Evolutionary conservation across 2,113 vertebrate genomes (phyloP), one percentile per base, ranked within the genome.

Genomic region (Eidolon helvum): DNA sequence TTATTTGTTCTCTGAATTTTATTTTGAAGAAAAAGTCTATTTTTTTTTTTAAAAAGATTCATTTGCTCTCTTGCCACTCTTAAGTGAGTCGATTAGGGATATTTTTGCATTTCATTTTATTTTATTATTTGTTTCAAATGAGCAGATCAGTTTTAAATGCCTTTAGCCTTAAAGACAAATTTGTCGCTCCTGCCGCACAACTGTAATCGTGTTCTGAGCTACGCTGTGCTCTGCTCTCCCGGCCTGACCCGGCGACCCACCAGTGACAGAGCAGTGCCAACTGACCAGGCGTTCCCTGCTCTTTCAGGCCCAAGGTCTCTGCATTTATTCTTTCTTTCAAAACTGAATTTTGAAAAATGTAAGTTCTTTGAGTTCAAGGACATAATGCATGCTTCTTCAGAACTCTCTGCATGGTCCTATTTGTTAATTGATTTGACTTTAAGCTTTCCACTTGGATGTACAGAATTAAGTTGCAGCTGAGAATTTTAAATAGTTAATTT

Each of bases 401-500:
- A 92, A 68, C 7, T 77, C 10, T 78, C 74, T 12, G 24, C 24
- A 19, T 10, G 33, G 40, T 65, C 15, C 43, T 72, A 2, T 10
- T 78, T 59, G 33, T 69, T 57, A 59, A 83, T 7, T 83, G 71
- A 61, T 84, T 87, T 40, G 55, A 66, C 33, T 65, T 68, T 21
- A 91, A 96, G 57, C 14, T 87, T 90, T 75, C 71, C 21, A 22
- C 77, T 94, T 72, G 57, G 57, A 45, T 45, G 10, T 68, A 38
- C 28, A 30, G 68, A 95, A 78, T 77, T 72, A 78, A 83, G 38
- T 63, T 83, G 65, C 55, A n/a, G 33, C 18, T 88, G 91, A 82
- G 77, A 94, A 82, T 66, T 75, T 92, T n/a, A 82, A 84, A 82
- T 30, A 45, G 77, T 78, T 86, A 40, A 80, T 53, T 79, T 68